phyloP scores from a whole-genome alignment of 2,888 invertebrate species.

The Metalampra italica region DNA sequence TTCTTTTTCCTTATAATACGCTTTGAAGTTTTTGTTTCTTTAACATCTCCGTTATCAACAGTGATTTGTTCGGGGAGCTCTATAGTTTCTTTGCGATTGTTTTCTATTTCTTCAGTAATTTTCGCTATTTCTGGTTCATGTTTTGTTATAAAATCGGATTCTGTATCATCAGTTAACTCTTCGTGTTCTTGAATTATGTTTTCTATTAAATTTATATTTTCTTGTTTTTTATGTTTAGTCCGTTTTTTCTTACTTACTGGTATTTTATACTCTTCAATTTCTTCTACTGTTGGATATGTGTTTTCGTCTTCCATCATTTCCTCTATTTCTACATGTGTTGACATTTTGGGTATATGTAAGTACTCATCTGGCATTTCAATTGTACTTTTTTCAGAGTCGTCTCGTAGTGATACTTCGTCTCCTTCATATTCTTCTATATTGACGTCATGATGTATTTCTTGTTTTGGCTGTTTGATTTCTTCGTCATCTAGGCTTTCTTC shows the following conservation, averaged over 20 bases:
- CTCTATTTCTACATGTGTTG: slow-evolving; percentile 47
- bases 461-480: slow-evolving; percentile 19
- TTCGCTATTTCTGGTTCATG: slow-evolving; percentile 20
- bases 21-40: slow-evolving; percentile 37
- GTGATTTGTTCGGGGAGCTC: slow-evolving; percentile 32
- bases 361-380: slow-evolving; percentile 55
- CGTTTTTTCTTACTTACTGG: slow-evolving; percentile 13
- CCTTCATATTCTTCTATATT: slow-evolving; percentile 63
- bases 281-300: slow-evolving; percentile 23
- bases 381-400: slow-evolving; percentile 45
- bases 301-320: slow-evolving; percentile 39
- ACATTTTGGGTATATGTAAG: slow-evolving; percentile 45
- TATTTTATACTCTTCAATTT: slow-evolving; percentile 15
- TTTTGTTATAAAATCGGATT: slow-evolving; percentile 16
- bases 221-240: slow-evolving; percentile 18
- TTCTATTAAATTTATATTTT: slow-evolving; percentile 28
- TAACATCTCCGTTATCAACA: no score
- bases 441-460: slow-evolving; percentile 36
- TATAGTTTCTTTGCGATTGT: not conserved
- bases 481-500: slow-evolving; percentile 70
- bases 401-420: slow-evolving; percentile 31
- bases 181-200: slow-evolving; percentile 19
- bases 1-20: slow-evolving; percentile 34
- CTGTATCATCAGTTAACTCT: not conserved
- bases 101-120: slow-evolving; percentile 21